phyloP scores from a whole-genome alignment of 2,113 vertebrate genomes.

The Ancistrus triradiatus region DNA sequence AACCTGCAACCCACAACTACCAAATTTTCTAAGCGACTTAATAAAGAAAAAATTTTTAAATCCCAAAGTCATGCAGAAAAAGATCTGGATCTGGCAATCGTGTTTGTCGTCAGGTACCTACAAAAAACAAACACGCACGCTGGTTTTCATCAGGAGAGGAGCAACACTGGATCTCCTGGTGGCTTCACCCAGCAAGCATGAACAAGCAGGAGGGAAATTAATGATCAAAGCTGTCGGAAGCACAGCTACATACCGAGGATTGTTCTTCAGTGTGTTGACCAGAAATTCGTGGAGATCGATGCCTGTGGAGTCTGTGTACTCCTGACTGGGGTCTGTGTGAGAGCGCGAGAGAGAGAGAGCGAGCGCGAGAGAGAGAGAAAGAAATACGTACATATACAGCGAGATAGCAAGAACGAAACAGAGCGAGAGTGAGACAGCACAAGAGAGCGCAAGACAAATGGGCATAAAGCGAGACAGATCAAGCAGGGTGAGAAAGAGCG shows the following conservation, averaged over 20 bases:
- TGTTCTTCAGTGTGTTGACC: slow-evolving; percentile 96
- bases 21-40: too few relatives aligned
- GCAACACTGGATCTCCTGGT: slow-evolving; percentile 5
- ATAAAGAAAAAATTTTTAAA: too few relatives aligned
- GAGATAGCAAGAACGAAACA: slow-evolving; percentile 76
- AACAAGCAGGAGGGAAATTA: neutral
- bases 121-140: too few relatives aligned
- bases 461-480: neutral
- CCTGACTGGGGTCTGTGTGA: slow-evolving; percentile 91
- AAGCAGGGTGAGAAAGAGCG: neutral
- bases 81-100: too few relatives aligned
- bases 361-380: slow-evolving; percentile 34
- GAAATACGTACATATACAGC: neutral
- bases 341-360: slow-evolving; percentile 43
- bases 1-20: too few relatives aligned
- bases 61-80: too few relatives aligned
- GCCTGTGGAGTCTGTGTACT: slow-evolving; percentile 97
- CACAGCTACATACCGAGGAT: slow-evolving; percentile 77
- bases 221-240: neutral
- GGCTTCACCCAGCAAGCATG: neutral
- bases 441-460: slow-evolving; percentile 1
- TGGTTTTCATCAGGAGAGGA: neutral
- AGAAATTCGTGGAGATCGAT: slow-evolving; percentile 98
- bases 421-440: slow-evolving; percentile 41
- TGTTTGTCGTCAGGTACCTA: too few relatives aligned